Conservation (phyloP, 1,140 invertebrate species). For the Bombus picipes region DNA sequence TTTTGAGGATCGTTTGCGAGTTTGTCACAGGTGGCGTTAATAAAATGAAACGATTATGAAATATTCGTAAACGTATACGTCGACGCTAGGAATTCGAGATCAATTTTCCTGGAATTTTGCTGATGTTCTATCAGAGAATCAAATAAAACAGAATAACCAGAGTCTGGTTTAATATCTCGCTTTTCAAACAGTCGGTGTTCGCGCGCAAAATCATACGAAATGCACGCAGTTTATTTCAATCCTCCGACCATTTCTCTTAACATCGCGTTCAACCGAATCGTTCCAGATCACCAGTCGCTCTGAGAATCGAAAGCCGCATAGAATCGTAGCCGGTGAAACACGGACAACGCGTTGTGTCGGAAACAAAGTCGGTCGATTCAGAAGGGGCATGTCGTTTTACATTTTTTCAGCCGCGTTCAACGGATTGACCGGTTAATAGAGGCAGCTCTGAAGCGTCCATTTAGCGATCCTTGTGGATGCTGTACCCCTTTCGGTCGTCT, state of each 20-base stretch:
- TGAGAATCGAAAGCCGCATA: not conserved
- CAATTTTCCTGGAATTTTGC: too few relatives aligned
- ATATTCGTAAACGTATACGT: too few relatives aligned
- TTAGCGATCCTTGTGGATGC: conserved; percentile 23
- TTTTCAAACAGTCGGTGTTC: not conserved
- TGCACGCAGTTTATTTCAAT: not conserved
- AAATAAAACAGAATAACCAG: not conserved
- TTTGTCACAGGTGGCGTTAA: too few relatives aligned
- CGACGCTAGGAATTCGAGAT: too few relatives aligned
- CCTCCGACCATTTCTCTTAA: not conserved
- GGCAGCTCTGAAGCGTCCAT: conserved; percentile 37
- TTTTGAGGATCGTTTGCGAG: too few relatives aligned
- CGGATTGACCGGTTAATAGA: conserved; percentile 40
- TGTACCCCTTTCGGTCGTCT: conserved; percentile 25
- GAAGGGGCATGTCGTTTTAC: conserved; percentile 19
- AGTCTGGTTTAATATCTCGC: not conserved
- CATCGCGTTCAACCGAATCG: not conserved
- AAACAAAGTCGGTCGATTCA: conserved; percentile 30
- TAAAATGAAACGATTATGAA: too few relatives aligned
- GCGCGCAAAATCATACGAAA: not conserved
- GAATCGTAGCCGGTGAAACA: not conserved
- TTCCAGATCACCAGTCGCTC: not conserved
- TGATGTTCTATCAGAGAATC: too few relatives aligned
- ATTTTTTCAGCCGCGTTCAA: conserved; percentile 45
- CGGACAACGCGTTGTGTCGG: not conserved